Evolutionary conservation across 2,888 invertebrate genomes (phyloP).

Genomic region (Macrophya annulata): DNA sequence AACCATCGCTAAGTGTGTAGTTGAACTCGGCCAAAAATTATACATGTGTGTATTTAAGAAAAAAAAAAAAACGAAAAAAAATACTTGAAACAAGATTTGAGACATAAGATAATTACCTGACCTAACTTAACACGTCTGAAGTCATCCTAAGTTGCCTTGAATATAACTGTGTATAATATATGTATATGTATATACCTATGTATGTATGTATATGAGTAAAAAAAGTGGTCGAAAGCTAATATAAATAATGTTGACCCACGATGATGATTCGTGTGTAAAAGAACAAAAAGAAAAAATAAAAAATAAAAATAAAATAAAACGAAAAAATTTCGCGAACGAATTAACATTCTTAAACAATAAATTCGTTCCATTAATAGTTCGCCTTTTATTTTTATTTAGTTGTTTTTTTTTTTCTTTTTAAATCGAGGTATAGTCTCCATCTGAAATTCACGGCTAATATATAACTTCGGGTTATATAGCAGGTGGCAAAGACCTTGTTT

Average conservation of each 20-base stretch:
- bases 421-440: neutral
- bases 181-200: neutral
- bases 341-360: neutral
- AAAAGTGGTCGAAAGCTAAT: constrained; percentile 19
- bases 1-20: neutral
- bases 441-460: neutral
- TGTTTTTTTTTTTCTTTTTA: neutral
- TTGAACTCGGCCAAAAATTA: neutral
- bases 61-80: no score
- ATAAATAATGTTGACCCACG: constrained; percentile 24
- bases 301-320: no score
- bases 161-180: neutral
- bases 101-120: constrained; percentile 23
- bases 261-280: neutral
- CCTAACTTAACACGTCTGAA: constrained; percentile 20
- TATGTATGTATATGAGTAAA: neutral
- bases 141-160: constrained; percentile 5
- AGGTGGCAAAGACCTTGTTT: constrained; percentile 75
- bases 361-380: neutral
- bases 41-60: neutral
- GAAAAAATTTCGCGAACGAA: constrained; percentile 4
- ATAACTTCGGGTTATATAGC: constrained; percentile 62
- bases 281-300: neutral
- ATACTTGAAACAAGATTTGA: neutral
- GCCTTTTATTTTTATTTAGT: neutral